phyloP scores from a whole-genome alignment of 2,888 invertebrate species.

The Lepidocyrtinus sp. region DNA sequence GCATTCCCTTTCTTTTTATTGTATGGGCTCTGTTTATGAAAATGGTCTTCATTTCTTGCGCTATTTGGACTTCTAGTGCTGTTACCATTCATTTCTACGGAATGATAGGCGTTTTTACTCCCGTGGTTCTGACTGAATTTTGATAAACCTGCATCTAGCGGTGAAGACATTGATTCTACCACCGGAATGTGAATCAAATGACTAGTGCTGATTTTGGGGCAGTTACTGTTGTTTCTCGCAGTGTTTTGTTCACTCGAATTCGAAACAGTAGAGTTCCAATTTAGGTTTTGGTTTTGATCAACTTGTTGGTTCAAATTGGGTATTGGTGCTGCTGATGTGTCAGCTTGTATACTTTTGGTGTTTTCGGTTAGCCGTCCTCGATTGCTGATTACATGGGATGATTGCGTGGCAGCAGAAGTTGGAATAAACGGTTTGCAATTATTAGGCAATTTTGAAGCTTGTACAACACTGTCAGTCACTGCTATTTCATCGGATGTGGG shows the following conservation, averaged over 20 bases:
- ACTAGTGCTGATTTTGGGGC: conserved; percentile 56
- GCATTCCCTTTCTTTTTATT: conserved; percentile 14
- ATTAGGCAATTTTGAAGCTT: background rate
- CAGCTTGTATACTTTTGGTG: conserved; percentile 11
- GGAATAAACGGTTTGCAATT: background rate
- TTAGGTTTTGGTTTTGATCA: conserved; percentile 51
- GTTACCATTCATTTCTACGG: conserved; percentile 21
- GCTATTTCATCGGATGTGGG: conserved; percentile 22
- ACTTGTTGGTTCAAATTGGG: conserved; percentile 43
- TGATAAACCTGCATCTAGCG: background rate
- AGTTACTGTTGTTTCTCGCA: conserved; percentile 17
- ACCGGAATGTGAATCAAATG: conserved; percentile 59
- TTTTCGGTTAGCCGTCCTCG: conserved; percentile 27
- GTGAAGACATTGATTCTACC: conserved; percentile 20
- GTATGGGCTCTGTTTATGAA: background rate
- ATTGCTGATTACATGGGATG: conserved; percentile 31
- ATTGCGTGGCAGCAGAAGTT: background rate
- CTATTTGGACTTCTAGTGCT: background rate
- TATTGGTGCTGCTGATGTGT: background rate
- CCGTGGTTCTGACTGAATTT: conserved; percentile 7
- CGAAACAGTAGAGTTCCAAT: conserved; percentile 24
- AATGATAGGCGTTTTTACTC: too few relatives aligned
- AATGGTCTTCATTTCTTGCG: background rate
- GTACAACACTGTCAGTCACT: background rate
- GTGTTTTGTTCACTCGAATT: conserved; percentile 9